Evolutionary conservation across 1,140 invertebrate species (phyloP).

Genomic region (Hyphantria cunea): DNA sequence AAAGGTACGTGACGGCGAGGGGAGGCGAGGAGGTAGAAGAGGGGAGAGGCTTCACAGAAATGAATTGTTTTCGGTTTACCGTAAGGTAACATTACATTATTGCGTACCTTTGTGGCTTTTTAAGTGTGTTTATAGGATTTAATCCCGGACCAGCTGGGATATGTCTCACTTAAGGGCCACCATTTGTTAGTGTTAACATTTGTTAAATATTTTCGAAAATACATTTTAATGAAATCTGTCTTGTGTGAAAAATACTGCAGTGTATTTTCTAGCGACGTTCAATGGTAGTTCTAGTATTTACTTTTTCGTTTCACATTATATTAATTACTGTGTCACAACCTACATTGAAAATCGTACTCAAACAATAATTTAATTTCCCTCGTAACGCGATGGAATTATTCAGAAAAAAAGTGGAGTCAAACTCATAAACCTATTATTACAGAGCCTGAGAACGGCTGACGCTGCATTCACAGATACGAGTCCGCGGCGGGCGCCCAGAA

Average conservation of each 20-base stretch:
- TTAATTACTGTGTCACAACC: too few species aligned
- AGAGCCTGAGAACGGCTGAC: constrained; percentile 53
- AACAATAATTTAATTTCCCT: constrained; percentile 65
- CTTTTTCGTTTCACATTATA: too few species aligned
- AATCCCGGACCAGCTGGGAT: constrained; percentile 7
- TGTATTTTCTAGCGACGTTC: constrained; percentile 15
- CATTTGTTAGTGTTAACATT: background rate
- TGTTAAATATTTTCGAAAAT: constrained; percentile 7
- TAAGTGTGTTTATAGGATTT: constrained; percentile 61
- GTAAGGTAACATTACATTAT: constrained; percentile 63
- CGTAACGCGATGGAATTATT: constrained; percentile 55
- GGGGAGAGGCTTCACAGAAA: constrained; percentile 44
- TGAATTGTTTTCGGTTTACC: constrained; percentile 68
- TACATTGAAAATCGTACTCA: too few species aligned
- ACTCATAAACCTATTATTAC: constrained; percentile 64
- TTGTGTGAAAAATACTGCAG: background rate
- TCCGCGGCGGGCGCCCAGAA: constrained; percentile 41
- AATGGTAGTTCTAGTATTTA: too few species aligned
- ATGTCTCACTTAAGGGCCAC: background rate
- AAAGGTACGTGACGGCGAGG: constrained; percentile 31
- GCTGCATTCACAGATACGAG: constrained; percentile 47
- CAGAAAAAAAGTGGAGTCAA: constrained; percentile 61
- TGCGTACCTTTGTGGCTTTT: constrained; percentile 63
- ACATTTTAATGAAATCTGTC: constrained; percentile 26
- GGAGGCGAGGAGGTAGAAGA: constrained; percentile 16